Base-by-base conservation (phyloP, 2,888 invertebrate genomes). In the Eurois occulta region DNA sequence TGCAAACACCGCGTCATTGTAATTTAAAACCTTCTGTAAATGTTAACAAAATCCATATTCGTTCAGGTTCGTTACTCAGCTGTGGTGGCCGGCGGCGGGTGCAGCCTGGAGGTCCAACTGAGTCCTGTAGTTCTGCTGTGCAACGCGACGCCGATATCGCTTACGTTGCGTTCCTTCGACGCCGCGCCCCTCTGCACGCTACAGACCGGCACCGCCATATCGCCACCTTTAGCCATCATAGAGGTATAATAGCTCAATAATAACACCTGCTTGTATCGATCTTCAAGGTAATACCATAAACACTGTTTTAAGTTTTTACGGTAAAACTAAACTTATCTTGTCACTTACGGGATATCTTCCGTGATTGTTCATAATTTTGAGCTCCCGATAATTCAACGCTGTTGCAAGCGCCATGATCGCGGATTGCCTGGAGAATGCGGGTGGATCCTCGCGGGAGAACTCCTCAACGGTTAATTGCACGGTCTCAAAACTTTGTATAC, bases 141-240 rank as follows among this genome's bases (percentile, higher is more conserved):
- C 77, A 96, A 96, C 89, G 95, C 96, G 35, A 88, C 94, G 1
- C 91, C 94, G 0, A 76, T 94, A 0, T 70, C 93, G 13, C 84
- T 96, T 4, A 96, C 95, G 3, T 85, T 96, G 72, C 93, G 96
- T 2, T 94, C 95, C 6, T 91, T 94, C 86, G 95, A 96, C 87
- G 95, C 94, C 41, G 93, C 95, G 73, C 95, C 95, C 21, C 91
- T 96, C 21, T 96, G 96, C 90, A 92, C 91, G 76, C 87, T 96
- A 0, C 94, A 94, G 55, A 89, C 95, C 0, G 96, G 95, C 18
- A 82, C 91, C 0, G 95, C 92, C 2, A 90, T 95, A 43, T 91
- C 95, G 0, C 94, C 95, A 13, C 94, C 95, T 0, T 89, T 94
- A 1, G 83, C 87, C 10, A 84, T 95, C 16, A 87, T 95, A 13